Evolutionary conservation across 2,797 vertebrate genomes (phyloP), one percentile per base, ranked within the genome.

Genomic region (Vultur gryphus): DNA sequence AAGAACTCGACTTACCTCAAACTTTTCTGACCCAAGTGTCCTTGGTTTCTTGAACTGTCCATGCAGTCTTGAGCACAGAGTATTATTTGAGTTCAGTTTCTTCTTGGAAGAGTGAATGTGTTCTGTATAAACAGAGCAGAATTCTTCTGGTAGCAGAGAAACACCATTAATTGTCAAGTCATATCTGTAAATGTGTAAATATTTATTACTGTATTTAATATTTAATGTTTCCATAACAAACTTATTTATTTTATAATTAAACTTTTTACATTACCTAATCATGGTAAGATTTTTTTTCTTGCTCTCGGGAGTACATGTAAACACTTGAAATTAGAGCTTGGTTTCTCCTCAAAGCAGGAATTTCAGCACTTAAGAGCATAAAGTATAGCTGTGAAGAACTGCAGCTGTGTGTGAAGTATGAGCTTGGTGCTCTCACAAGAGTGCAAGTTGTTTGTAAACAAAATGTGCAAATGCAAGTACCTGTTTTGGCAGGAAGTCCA

Each of bases 231-330:
- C 89, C 79, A 91, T 81, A 91, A 94, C 82, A 90, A 91, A 91
- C 96, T 85, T 98, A 98, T 98, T 98, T 98, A 98, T 98, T 98
- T 98, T 97, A 92, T 96, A 95, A 98, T 98, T 98, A 98, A 98
- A 98, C 88, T 98, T 98, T 97, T 97, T 97, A 95, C 55, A 73
- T 88, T 94, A 95, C 70, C 79, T 96, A 78, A 84, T 83, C 48
- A 44, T 84, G 84, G 72, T 88, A 84, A 82, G 58, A 16, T 82
- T 67, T 76, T 82, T 46, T 89, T 84, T n/a, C 65, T 93, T 96
- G 69, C 87, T 95, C 29, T 92, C 1, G 4, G 79, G 87, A 83
- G 41, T 93, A 72, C 65, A 54, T 88, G 49, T 93, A 86, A 94
- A 92, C 76, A 81, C 29, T 51, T 69, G 21, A 84, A 92, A 88